Conservation (phyloP, 1,140 invertebrate species). For the Lysiphlebus fabarum region DNA sequence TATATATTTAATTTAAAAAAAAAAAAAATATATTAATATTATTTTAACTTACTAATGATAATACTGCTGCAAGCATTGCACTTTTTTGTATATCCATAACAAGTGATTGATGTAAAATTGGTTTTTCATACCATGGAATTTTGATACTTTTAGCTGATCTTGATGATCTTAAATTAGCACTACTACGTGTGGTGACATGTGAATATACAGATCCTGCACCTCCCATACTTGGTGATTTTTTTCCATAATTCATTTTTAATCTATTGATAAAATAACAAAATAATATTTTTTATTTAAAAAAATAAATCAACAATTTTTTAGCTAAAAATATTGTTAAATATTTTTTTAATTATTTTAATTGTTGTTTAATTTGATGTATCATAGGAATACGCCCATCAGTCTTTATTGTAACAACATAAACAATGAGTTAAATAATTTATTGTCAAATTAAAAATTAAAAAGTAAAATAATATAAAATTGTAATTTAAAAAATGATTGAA, state of each 20-base stretch:
- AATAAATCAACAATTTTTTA: not conserved
- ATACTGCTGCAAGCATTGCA: slow-evolving; percentile 68
- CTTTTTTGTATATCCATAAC: slow-evolving; percentile 77
- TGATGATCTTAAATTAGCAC: slow-evolving; percentile 74
- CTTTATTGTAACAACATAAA: no score
- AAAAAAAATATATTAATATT: slow-evolving; percentile 24
- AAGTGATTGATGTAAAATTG: slow-evolving; percentile 72
- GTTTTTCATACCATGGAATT: slow-evolving; percentile 81
- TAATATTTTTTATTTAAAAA: no score
- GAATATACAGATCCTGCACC: slow-evolving; percentile 79
- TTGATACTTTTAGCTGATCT: slow-evolving; percentile 72
- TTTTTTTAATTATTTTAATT: no score
- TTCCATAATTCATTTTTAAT: slow-evolving; percentile 60
- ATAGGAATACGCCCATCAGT: no score
- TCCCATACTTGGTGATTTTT: slow-evolving; percentile 72
- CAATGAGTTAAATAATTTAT: no score
- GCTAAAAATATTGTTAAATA: no score
- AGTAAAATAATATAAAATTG: no score
- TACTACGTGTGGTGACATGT: slow-evolving; percentile 73
- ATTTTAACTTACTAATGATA: slow-evolving; percentile 65
- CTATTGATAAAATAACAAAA: no score
- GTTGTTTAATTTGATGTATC: no score
- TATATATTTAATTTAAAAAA: not conserved
- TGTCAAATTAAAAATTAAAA: no score
- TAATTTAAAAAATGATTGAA: no score